phyloP scores from a whole-genome alignment of 2,888 invertebrate species.

The Cryptophagus acutangulus region DNA sequence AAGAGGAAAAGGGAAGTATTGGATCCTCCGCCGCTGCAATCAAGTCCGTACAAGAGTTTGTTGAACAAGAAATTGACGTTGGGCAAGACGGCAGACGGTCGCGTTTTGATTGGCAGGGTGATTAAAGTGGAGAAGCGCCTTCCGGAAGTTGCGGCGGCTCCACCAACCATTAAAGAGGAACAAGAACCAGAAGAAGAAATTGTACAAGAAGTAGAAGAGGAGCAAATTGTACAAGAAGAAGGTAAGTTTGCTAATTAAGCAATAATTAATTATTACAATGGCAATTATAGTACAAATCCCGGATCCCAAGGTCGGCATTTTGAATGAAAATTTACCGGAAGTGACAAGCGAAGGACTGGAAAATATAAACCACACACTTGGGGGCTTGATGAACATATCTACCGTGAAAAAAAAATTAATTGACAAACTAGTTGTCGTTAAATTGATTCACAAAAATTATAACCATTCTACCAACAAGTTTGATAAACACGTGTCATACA shows the following conservation, averaged over 20 bases:
- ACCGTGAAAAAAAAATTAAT: conserved; percentile 36
- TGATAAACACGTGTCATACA: conserved; percentile 28
- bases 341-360: not conserved
- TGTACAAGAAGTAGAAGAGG: too few relatives aligned
- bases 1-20: not conserved
- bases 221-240: too few relatives aligned
- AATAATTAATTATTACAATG: too few relatives aligned
- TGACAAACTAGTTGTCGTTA: conserved; percentile 22
- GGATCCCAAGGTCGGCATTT: too few relatives aligned
- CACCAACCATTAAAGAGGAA: too few relatives aligned
- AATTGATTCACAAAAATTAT: conserved; percentile 22
- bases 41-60: conserved; percentile 11
- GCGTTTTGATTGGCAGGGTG: too few relatives aligned
- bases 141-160: too few relatives aligned
- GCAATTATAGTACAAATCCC: too few relatives aligned
- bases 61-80: conserved; percentile 34
- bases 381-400: conserved; percentile 39
- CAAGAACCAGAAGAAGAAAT: too few relatives aligned
- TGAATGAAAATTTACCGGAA: too few relatives aligned
- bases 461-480: conserved; percentile 13
- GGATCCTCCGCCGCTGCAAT: not conserved
- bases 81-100: conserved; percentile 32
- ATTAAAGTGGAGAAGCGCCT: too few relatives aligned
- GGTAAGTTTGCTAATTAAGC: too few relatives aligned
- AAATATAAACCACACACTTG: conserved; percentile 26